Conservation (phyloP, 2,888 invertebrate genomes). For the Axea sp. region DNA sequence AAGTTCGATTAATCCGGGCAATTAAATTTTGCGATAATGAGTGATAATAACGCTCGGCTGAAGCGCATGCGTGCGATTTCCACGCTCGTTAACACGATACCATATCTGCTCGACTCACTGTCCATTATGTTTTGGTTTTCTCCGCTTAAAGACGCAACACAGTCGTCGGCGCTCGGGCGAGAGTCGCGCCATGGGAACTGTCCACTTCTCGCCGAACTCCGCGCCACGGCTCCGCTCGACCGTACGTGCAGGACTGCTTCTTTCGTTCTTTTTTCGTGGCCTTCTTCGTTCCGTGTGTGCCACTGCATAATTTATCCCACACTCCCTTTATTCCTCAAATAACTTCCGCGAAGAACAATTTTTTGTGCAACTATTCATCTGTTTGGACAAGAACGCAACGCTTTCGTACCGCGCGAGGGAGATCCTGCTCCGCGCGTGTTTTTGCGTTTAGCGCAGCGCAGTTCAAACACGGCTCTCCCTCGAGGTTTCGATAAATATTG, state of each 20-base stretch:
- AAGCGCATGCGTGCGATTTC: conserved; percentile 31
- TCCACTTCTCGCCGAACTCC: conserved; percentile 21
- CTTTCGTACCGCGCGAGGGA: background rate
- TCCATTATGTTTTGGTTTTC: conserved; percentile 48
- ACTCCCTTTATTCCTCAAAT: conserved; percentile 7
- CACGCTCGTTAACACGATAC: conserved; percentile 50
- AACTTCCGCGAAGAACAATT: conserved; percentile 44
- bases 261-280: conserved; percentile 8
- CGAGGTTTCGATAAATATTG: conserved; percentile 11
- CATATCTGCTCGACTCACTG: conserved; percentile 32
- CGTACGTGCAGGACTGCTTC: conserved; percentile 9
- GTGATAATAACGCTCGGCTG: conserved; percentile 29
- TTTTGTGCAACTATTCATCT: conserved; percentile 7
- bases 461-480: conserved; percentile 3
- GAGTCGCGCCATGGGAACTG: conserved; percentile 36
- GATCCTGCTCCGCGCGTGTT: conserved; percentile 5
- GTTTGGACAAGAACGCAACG: conserved; percentile 26
- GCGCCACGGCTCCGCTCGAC: conserved; percentile 25
- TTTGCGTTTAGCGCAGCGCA: conserved; percentile 12
- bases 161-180: conserved; percentile 12
- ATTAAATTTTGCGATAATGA: conserved; percentile 40
- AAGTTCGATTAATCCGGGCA: conserved; percentile 19
- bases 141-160: conserved; percentile 41
- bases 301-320: conserved; percentile 51
- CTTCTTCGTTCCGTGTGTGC: conserved; percentile 41